Evolutionary conservation across 1,140 invertebrate species (phyloP).

Genomic region (Argopecten irradians): DNA sequence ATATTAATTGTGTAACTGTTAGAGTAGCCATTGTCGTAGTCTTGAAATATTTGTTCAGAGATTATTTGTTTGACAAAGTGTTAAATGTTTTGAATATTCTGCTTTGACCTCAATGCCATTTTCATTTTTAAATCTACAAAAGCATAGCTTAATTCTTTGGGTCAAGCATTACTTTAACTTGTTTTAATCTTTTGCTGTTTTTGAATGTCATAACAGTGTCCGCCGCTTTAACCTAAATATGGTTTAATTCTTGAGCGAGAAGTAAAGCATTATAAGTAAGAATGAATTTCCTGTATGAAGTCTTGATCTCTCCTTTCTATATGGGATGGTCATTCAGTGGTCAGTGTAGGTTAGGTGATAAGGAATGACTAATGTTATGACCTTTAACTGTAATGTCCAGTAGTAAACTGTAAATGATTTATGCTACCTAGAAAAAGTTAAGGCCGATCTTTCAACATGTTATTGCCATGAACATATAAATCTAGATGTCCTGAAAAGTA

Average conservation of each 20-base stretch:
- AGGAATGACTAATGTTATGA: background rate
- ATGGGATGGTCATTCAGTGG: background rate
- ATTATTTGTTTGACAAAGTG: background rate
- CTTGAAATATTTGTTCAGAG: background rate
- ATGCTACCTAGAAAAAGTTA: background rate
- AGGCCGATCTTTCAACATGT: background rate
- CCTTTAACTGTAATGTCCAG: background rate
- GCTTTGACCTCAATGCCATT: background rate
- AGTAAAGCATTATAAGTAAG: background rate
- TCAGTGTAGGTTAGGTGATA: background rate
- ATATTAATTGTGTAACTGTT: background rate
- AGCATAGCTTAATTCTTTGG: background rate
- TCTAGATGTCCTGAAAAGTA: too few relatives aligned
- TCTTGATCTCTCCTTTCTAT: background rate
- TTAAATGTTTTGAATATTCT: background rate
- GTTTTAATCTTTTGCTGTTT: background rate
- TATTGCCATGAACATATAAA: too few relatives aligned
- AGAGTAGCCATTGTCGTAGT: background rate
- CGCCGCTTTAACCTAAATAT: background rate
- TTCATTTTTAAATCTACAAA: background rate
- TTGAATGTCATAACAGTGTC: background rate
- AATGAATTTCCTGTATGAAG: background rate
- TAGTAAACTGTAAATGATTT: background rate
- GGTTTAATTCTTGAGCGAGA: background rate
- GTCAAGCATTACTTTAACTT: background rate